Percentiles rank a stretch among this genome's conserved stretches.
Conservation (phyloP, 2,113 vertebrate genomes). For the Cyprinodon tularosa region DNA sequence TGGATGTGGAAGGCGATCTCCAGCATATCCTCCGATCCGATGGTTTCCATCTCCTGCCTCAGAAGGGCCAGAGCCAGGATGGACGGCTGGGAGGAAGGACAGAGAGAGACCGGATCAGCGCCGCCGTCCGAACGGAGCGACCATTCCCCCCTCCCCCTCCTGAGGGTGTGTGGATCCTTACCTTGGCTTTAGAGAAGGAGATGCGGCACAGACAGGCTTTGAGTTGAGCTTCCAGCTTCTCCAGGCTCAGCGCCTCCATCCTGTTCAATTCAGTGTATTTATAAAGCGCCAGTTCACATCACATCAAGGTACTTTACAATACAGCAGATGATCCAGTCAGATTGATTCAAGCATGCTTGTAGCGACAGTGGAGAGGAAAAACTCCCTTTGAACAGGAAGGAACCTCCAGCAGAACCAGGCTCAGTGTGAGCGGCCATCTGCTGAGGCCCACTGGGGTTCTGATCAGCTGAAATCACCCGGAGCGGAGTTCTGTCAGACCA, state of each 20-base stretch:
- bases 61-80: slow-evolving; percentile 94
- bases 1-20: slow-evolving; percentile 90
- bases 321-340: too few relatives aligned
- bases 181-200: slow-evolving; percentile 96
- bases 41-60: slow-evolving; percentile 88
- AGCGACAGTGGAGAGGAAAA: too few relatives aligned
- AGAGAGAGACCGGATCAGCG: not conserved
- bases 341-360: too few relatives aligned
- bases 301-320: too few relatives aligned
- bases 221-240: slow-evolving; percentile 95
- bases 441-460: too few relatives aligned
- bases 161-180: slow-evolving; percentile 63
- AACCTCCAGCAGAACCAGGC: too few relatives aligned
- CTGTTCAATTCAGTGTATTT: slow-evolving; percentile 64
- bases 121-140: not conserved
- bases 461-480: too few relatives aligned
- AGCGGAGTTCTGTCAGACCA: too few relatives aligned
- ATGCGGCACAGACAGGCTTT: slow-evolving; percentile 96
- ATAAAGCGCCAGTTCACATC: too few relatives aligned
- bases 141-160: not conserved
- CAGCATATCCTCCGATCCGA: slow-evolving; percentile 87
- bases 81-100: slow-evolving; percentile 84
- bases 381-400: too few relatives aligned
- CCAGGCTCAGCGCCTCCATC: slow-evolving; percentile 88
- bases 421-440: too few relatives aligned